Conservation (phyloP, 53 echinoderm and acorn worm genomes). For the Holothuria leucospilota region DNA sequence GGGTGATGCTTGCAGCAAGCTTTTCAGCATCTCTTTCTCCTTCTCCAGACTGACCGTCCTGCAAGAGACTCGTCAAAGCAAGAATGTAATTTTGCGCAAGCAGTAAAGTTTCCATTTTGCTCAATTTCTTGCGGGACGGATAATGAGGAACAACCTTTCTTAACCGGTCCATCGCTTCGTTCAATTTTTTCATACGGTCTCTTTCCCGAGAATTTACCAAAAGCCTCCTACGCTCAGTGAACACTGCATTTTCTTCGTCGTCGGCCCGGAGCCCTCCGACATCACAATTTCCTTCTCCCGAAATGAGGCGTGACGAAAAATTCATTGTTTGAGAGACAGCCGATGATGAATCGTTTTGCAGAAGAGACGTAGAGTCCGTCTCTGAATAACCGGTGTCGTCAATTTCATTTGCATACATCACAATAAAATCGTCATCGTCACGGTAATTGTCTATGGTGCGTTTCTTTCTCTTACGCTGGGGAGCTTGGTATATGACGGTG, state of each 20-base stretch:
- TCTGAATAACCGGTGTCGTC: neutral
- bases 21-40: slow-evolving; percentile 40
- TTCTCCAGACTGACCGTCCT: slow-evolving; percentile 35
- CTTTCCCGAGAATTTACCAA: slow-evolving; percentile 67
- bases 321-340: neutral
- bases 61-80: slow-evolving; percentile 62
- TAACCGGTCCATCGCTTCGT: slow-evolving; percentile 73
- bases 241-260: slow-evolving; percentile 10
- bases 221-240: slow-evolving; percentile 48
- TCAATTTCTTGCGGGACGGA: slow-evolving; percentile 64
- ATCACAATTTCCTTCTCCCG: neutral
- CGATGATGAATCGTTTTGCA: too few relatives aligned
- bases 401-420: neutral
- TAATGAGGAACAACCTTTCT: slow-evolving; percentile 75
- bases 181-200: slow-evolving; percentile 67
- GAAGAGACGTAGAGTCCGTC: too few relatives aligned
- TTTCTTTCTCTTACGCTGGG: too few relatives aligned
- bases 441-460: too few relatives aligned
- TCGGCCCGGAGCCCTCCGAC: neutral
- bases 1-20: slow-evolving; percentile 30
- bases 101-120: slow-evolving; percentile 80
- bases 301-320: neutral
- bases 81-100: slow-evolving; percentile 75
- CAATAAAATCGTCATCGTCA: slow-evolving; percentile 24
- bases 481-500: too few relatives aligned